A percentile compares a stretch with the other conserved stretches of the same genome.
Conservation (phyloP, 2,888 invertebrate species). For the Ceratothoa steindachneri region DNA sequence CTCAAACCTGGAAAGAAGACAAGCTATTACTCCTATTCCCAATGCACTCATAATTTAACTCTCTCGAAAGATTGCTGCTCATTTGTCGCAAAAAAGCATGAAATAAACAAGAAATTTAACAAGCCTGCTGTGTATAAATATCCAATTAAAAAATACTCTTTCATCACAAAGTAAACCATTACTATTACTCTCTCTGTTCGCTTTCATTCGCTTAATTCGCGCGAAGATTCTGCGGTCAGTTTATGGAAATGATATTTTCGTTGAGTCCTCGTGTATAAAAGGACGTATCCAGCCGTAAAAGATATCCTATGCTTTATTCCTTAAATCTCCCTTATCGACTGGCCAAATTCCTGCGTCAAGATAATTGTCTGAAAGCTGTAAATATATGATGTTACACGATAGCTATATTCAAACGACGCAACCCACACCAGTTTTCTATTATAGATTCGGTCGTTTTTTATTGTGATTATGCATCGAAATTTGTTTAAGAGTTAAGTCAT, state of each 20-base stretch:
- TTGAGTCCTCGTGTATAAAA: neutral
- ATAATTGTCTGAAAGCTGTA: neutral
- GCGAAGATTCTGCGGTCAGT: conserved; percentile 2
- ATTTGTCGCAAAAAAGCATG: neutral
- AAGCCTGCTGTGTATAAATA: conserved; percentile 1
- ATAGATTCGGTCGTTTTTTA: neutral
- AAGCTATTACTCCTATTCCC: no score
- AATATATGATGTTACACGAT: conserved; percentile 7
- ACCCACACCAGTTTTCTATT: neutral
- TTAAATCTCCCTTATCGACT: conserved; percentile 11
- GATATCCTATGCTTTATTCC: neutral
- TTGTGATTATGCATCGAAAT: neutral
- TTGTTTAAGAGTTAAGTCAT: neutral
- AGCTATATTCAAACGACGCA: neutral
- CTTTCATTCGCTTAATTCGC: neutral
- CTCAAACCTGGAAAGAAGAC: no score
- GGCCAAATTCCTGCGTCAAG: conserved; percentile 7
- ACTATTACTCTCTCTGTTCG: neutral
- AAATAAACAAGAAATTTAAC: conserved; percentile 5
- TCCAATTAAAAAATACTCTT: neutral
- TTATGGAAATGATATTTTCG: conserved; percentile 12
- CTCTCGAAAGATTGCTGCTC: neutral
- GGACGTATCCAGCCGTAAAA: neutral
- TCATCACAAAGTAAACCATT: conserved; percentile 10
- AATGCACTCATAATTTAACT: neutral